phyloP scores from a whole-genome alignment of 2,888 invertebrate species.

The Slavum lentiscoides region DNA sequence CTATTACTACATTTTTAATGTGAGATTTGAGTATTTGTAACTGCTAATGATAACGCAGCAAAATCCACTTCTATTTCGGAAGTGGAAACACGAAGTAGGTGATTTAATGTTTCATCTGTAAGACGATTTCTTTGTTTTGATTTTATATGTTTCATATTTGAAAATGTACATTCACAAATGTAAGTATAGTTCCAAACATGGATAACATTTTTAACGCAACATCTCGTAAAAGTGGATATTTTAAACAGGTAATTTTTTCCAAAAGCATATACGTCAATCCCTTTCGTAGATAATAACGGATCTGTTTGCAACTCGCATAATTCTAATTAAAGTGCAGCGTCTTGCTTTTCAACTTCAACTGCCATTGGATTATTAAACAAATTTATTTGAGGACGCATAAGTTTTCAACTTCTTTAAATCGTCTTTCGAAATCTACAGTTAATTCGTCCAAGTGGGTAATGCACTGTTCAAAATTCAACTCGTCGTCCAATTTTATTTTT shows the following conservation, averaged over 20 bases:
- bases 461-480: background rate
- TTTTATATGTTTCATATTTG: too few relatives aligned
- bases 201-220: too few relatives aligned
- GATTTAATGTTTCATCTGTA: background rate
- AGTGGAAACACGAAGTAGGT: background rate
- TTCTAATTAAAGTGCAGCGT: background rate
- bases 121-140: background rate
- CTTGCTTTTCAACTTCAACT: background rate
- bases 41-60: background rate
- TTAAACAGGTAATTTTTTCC: too few relatives aligned
- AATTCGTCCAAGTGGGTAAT: constrained; percentile 10
- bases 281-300: background rate
- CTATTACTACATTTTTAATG: background rate
- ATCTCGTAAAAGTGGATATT: too few relatives aligned
- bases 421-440: constrained; percentile 18
- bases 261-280: too few relatives aligned
- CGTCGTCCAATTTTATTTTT: background rate
- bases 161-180: too few relatives aligned
- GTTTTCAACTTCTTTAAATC: constrained; percentile 25
- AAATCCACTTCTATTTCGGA: constrained; percentile 2
- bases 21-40: background rate
- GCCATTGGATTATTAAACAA: constrained; percentile 5
- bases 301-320: background rate
- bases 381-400: background rate
- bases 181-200: too few relatives aligned